These are phyloP conservation scores for Papilio polyxenes DNA, from an alignment of 1,140 invertebrate species.

Conservation along the genomic window DNA sequence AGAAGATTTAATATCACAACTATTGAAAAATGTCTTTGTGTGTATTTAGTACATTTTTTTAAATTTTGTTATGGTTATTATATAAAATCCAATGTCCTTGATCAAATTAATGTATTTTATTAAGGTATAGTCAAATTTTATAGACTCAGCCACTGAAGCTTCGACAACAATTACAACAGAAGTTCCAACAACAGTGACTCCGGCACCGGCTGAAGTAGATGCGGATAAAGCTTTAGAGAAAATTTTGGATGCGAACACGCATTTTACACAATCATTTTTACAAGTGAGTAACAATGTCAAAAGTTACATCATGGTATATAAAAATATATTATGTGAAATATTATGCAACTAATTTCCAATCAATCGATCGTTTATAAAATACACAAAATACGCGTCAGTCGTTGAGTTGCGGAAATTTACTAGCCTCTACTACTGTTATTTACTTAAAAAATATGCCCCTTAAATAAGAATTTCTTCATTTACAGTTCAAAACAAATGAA, in stretches of 20 bases:
- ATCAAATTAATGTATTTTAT: neutral
- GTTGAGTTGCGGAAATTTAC: neutral
- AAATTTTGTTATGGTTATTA: too few relatives aligned
- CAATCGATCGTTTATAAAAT: too few relatives aligned
- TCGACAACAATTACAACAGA: slow-evolving; percentile 7
- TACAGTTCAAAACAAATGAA: slow-evolving; percentile 34
- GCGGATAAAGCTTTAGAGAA: slow-evolving; percentile 11
- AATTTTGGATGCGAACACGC: slow-evolving; percentile 41
- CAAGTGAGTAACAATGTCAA: slow-evolving; percentile 41
- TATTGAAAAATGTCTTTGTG: too few relatives aligned
- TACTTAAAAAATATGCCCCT: neutral
- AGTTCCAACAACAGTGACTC: neutral
- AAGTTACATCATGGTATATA: too few relatives aligned
- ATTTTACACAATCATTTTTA: slow-evolving; percentile 45
- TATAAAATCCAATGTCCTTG: too few relatives aligned
- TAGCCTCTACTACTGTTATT: too few relatives aligned
- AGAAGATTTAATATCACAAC: too few relatives aligned
- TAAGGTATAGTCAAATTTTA: slow-evolving; percentile 7
- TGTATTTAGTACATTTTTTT: too few relatives aligned
- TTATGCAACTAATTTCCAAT: too few relatives aligned
- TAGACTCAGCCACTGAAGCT: neutral
- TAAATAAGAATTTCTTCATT: neutral
- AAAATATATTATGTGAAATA: too few relatives aligned
- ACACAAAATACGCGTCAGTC: too few relatives aligned
- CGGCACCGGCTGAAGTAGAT: neutral